A percentile compares a stretch with the other conserved stretches of the same genome.
phyloP scores from a whole-genome alignment of 2,113 vertebrate species.

The Bubo blakistoni region DNA sequence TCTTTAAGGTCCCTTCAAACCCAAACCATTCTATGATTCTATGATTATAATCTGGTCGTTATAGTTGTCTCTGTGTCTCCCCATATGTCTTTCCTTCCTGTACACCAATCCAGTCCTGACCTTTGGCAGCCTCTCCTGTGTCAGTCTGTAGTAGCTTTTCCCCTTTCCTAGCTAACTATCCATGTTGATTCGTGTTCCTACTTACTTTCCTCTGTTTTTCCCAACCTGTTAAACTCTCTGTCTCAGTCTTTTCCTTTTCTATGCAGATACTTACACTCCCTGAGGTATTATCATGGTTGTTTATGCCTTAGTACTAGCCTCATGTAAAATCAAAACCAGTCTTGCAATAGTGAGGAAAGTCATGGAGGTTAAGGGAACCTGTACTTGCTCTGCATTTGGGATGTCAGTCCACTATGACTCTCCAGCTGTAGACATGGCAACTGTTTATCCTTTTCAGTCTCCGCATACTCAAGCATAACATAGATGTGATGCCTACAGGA shows the following conservation, averaged over 20 bases:
- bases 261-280: not conserved
- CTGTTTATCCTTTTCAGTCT: not conserved
- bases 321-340: not conserved
- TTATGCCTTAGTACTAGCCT: not conserved
- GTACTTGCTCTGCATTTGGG: not conserved
- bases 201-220: not conserved
- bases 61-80: not conserved
- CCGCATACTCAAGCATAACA: not conserved
- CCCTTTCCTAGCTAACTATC: not conserved
- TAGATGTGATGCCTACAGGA: not conserved
- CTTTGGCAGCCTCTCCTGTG: not conserved
- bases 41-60: not conserved
- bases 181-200: not conserved
- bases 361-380: accelerated
- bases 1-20: not conserved
- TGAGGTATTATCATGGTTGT: not conserved
- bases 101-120: no score
- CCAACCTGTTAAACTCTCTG: not conserved
- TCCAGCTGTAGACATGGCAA: not conserved
- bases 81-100: not conserved
- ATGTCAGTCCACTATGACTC: not conserved
- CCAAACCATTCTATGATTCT: not conserved
- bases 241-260: not conserved
- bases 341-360: not conserved
- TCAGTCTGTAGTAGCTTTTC: not conserved